These are phyloP conservation scores for Tachina grossa DNA, from an alignment of 2,888 invertebrate species.

Conservation along the genomic window DNA sequence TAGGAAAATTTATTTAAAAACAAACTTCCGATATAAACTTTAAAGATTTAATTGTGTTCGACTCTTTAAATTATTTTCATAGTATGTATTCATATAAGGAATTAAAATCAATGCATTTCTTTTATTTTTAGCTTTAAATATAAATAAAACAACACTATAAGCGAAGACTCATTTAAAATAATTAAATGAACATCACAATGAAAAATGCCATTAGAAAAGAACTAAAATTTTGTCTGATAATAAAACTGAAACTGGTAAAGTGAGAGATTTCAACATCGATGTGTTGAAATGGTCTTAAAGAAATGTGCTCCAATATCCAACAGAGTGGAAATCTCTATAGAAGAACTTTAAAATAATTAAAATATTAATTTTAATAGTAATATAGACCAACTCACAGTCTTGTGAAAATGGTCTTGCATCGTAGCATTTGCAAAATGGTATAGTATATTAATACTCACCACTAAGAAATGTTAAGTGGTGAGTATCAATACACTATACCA, in stretches of 20 bases:
- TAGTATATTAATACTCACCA: too few species aligned
- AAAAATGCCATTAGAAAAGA: neutral
- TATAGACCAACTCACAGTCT: too few species aligned
- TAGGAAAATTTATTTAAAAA: neutral
- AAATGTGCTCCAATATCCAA: neutral
- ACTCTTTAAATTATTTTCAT: neutral
- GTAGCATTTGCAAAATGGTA: too few species aligned
- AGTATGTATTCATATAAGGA: conserved; percentile 14
- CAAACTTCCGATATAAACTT: neutral
- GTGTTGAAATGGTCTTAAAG: neutral
- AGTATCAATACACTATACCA: too few species aligned
- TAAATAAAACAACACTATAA: neutral
- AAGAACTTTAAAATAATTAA: too few species aligned
- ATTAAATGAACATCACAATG: conserved; percentile 21
- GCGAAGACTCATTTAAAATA: conserved; percentile 16
- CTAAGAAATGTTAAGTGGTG: too few species aligned
- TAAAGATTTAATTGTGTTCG: neutral
- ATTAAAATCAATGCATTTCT: conserved; percentile 58
- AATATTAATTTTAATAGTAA: too few species aligned
- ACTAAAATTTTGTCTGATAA: neutral
- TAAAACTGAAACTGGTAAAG: neutral
- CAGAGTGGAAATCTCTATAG: too few species aligned
- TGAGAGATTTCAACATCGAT: neutral
- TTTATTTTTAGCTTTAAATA: conserved; percentile 1
- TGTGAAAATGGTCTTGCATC: too few species aligned